phyloP scores from a whole-genome alignment of 2,888 invertebrate species.

The Xestia c-nigrum region DNA sequence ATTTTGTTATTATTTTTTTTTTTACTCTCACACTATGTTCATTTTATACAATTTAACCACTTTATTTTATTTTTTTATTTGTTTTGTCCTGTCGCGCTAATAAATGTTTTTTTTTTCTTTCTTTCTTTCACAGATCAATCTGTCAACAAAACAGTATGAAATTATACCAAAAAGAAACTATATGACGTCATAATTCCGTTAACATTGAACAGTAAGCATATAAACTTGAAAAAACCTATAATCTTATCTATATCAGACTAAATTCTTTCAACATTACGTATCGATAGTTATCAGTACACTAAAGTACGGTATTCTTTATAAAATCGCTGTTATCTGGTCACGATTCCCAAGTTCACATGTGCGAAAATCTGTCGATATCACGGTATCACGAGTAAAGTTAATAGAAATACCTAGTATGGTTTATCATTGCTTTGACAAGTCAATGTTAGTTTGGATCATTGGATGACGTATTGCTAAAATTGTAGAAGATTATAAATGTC shows the following conservation, averaged over 20 bases:
- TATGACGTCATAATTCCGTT: background rate
- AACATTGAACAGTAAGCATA: background rate
- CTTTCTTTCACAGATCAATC: background rate
- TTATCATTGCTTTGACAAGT: background rate
- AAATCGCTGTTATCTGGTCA: conserved; percentile 50
- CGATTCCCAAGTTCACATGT: conserved; percentile 17
- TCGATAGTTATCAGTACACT: conserved; percentile 27
- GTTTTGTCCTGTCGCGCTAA: too few species aligned
- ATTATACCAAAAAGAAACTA: background rate
- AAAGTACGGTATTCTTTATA: conserved; percentile 29
- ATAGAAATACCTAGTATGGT: background rate
- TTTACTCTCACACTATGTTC: too few species aligned
- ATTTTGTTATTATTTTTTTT: too few species aligned
- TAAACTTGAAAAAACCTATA: conserved; percentile 26
- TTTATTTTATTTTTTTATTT: too few species aligned
- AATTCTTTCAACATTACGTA: conserved; percentile 47
- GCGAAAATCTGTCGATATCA: conserved; percentile 19
- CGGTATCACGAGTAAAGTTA: background rate
- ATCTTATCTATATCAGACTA: conserved; percentile 48
- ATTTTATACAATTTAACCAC: too few species aligned
- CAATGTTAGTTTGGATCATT: conserved; percentile 21
- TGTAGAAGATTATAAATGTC: background rate
- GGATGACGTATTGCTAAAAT: background rate
- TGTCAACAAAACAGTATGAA: background rate
- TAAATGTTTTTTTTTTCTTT: too few species aligned